phyloP scores from a whole-genome alignment of 2,113 vertebrate genomes.

The Pongo pygmaeus region DNA sequence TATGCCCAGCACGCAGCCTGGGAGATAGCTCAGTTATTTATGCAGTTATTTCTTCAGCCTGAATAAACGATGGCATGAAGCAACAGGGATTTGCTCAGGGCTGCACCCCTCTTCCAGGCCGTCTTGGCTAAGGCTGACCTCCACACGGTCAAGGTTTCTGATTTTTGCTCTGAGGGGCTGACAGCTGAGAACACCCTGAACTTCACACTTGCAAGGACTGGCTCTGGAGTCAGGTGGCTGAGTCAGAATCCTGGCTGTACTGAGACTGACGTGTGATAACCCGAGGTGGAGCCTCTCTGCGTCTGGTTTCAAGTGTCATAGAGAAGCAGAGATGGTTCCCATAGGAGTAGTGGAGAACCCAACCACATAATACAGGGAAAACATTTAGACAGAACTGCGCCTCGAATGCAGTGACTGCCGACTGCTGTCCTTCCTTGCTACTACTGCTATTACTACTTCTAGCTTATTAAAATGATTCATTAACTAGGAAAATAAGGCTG shows the following conservation, averaged over 20 bases:
- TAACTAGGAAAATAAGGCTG: neutral
- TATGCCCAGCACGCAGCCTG: neutral
- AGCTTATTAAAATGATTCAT: rapidly evolving
- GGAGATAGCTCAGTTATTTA: neutral
- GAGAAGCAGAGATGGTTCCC: neutral
- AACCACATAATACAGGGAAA: neutral
- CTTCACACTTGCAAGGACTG: neutral
- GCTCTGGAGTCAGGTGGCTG: neutral
- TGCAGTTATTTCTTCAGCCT: neutral
- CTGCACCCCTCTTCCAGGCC: neutral
- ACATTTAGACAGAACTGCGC: neutral
- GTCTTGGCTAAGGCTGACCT: neutral
- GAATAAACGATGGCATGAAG: neutral
- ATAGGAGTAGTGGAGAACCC: neutral
- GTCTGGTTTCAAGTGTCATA: neutral
- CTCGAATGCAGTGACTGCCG: neutral
- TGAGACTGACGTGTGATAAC: rapidly evolving
- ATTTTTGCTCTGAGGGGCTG: neutral
- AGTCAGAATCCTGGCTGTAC: neutral
- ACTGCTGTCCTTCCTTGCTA: neutral
- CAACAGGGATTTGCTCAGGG: neutral
- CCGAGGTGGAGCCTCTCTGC: too few relatives aligned
- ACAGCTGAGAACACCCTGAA: neutral
- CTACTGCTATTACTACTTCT: neutral
- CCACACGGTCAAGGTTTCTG: neutral